A percentile compares a stretch with the other conserved stretches of the same genome.
Conservation (phyloP, 2,888 invertebrate species). For the Dasysyrphus albostriatus region DNA sequence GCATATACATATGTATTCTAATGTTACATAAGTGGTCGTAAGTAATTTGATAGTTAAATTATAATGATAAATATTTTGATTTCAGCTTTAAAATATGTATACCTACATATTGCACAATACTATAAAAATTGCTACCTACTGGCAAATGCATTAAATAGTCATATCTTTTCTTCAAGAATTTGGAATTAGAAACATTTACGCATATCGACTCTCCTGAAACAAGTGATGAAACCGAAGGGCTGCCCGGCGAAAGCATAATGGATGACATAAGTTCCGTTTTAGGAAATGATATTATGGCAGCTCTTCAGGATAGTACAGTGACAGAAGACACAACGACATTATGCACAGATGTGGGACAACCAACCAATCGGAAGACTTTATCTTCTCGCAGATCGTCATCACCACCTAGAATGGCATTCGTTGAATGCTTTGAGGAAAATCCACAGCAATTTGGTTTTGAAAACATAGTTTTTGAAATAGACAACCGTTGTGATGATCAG, state of each 20-base stretch:
- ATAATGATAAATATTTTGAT: too few species aligned
- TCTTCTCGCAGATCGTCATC: constrained; percentile 84
- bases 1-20: too few species aligned
- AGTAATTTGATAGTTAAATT: too few species aligned
- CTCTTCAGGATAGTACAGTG: constrained; percentile 88
- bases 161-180: constrained; percentile 80
- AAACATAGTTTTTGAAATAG: constrained; percentile 88
- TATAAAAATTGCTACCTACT: background rate
- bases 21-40: too few species aligned
- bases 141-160: background rate
- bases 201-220: constrained; percentile 94
- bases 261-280: constrained; percentile 91
- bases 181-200: constrained; percentile 85
- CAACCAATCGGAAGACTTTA: constrained; percentile 77
- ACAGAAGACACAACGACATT: constrained; percentile 90
- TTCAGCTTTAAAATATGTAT: too few species aligned
- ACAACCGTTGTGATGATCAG: constrained; percentile 84
- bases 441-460: constrained; percentile 88
- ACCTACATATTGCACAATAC: too few species aligned
- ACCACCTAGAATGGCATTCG: constrained; percentile 85
- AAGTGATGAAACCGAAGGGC: constrained; percentile 90
- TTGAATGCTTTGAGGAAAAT: constrained; percentile 82
- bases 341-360: constrained; percentile 84
- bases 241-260: constrained; percentile 91
- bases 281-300: constrained; percentile 88